Evolutionary conservation across 1,140 invertebrate species (phyloP).

Genomic region (Drosophila tristis): DNA sequence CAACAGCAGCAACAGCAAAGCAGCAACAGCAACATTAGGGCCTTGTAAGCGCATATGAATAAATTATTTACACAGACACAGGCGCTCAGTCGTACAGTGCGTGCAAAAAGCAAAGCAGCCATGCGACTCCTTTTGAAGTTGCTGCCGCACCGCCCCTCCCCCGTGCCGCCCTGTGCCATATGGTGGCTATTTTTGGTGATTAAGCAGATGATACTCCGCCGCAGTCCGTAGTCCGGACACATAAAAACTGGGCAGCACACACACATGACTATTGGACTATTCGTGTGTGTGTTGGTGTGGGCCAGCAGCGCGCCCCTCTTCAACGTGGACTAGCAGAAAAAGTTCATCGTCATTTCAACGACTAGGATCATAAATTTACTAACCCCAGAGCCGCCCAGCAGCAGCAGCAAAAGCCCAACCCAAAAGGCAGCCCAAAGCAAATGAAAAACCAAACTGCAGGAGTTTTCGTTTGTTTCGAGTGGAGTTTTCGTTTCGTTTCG

Average conservation of each 20-base stretch:
- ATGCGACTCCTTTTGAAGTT: conserved; percentile 59
- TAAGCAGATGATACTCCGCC: conserved; percentile 78
- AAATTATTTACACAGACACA: conserved; percentile 73
- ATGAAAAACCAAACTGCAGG: conserved; percentile 23
- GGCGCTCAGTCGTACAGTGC: conserved; percentile 45
- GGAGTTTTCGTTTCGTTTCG: conserved; percentile 25
- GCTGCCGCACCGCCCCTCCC: conserved; percentile 1
- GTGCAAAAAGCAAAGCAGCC: conserved; percentile 71
- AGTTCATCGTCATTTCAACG: conserved; percentile 76
- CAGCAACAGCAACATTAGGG: conserved; percentile 66
- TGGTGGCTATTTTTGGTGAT: conserved; percentile 83
- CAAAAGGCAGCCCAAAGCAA: conserved; percentile 6
- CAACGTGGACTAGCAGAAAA: conserved; percentile 48
- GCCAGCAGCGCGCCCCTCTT: conserved; percentile 3
- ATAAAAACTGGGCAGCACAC: conserved; percentile 24
- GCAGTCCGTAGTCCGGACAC: conserved; percentile 1
- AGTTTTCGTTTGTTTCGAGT: conserved; percentile 41
- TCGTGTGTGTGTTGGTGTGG: conserved; percentile 26
- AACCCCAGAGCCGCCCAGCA: conserved; percentile 45
- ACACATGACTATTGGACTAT: not conserved
- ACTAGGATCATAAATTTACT: conserved; percentile 79
- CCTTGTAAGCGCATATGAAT: conserved; percentile 83
- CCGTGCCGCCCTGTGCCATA: conserved; percentile 69
- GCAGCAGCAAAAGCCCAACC: conserved; percentile 18
- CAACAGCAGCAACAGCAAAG: conserved; percentile 28